Percentiles rank a stretch among this genome's conserved stretches.
Conservation (phyloP, 1,140 invertebrate genomes). For the Pseudomyrmex concolor region DNA sequence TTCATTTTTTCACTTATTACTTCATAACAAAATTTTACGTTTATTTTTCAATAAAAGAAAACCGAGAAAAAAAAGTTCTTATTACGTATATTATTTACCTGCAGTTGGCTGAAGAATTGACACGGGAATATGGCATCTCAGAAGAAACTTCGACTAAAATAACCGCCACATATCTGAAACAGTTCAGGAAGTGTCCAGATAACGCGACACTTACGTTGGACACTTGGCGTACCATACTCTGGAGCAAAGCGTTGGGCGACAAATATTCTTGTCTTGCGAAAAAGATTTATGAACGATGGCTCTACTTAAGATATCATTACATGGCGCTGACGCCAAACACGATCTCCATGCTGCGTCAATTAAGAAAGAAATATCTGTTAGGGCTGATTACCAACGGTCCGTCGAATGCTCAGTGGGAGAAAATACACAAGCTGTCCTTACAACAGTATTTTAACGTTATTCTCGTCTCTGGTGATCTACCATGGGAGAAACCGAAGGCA, state of each 20-base stretch:
- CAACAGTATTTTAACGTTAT: conserved; percentile 91
- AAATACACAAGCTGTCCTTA: conserved; percentile 89
- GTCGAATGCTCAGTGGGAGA: conserved; percentile 94
- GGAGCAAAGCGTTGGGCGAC: conserved; percentile 91
- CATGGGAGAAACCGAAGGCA: conserved; percentile 93
- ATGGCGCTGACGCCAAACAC: conserved; percentile 88
- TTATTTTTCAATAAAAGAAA: conserved; percentile 17
- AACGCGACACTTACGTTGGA: conserved; percentile 89
- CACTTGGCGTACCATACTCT: conserved; percentile 90
- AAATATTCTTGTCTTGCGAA: conserved; percentile 89
- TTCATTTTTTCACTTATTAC: conserved; percentile 65
- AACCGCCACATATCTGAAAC: conserved; percentile 88
- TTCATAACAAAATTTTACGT: conserved; percentile 57
- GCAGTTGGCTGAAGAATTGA: conserved; percentile 90
- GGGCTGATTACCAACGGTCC: conserved; percentile 94
- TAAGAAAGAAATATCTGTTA: conserved; percentile 89
- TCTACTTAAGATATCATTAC: conserved; percentile 90
- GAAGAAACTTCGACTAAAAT: conserved; percentile 87
- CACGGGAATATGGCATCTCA: conserved; percentile 88
- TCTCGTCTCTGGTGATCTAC: conserved; percentile 92
- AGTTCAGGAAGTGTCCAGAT: conserved; percentile 92
- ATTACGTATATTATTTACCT: conserved; percentile 73
- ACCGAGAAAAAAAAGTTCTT: conserved; percentile 26
- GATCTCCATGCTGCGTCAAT: conserved; percentile 87
- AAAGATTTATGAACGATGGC: conserved; percentile 90